These are phyloP conservation scores for Coelogynopora nodosa DNA, from an alignment of 2,888 invertebrate species.

Conservation along the genomic window DNA sequence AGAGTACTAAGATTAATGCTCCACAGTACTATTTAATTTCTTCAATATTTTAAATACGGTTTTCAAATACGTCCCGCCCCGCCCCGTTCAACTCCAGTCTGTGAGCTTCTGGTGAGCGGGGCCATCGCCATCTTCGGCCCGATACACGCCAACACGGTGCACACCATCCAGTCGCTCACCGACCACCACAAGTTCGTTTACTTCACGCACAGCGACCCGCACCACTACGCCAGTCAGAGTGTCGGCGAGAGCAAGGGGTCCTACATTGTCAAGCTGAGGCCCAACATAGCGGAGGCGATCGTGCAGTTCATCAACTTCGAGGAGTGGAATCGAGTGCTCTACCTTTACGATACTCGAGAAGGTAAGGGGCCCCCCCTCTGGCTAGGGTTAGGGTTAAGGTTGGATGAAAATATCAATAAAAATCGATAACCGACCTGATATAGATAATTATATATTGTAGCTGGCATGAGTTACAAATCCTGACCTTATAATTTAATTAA, in stretches of 20 bases:
- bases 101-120: slow-evolving; percentile 32
- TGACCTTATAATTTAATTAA: too few species aligned
- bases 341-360: slow-evolving; percentile 43
- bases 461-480: too few species aligned
- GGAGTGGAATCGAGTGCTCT: slow-evolving; percentile 42
- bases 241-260: not conserved
- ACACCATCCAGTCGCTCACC: slow-evolving; percentile 46
- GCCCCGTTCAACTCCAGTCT: slow-evolving; percentile 45
- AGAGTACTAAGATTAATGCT: too few species aligned
- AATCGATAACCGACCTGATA: too few species aligned
- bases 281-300: slow-evolving; percentile 39
- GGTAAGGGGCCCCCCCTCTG: too few species aligned
- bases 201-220: slow-evolving; percentile 41
- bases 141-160: slow-evolving; percentile 39
- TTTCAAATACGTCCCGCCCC: too few species aligned
- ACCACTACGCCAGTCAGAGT: slow-evolving; percentile 36
- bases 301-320: slow-evolving; percentile 41
- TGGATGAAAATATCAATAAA: too few species aligned
- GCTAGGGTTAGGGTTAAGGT: too few species aligned
- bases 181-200: slow-evolving; percentile 37
- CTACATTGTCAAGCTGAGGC: slow-evolving; percentile 44
- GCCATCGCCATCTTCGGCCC: slow-evolving; percentile 46
- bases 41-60: too few species aligned
- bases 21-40: too few species aligned
- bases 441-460: too few species aligned